phyloP scores from a whole-genome alignment of 2,888 invertebrate genomes.

The Amorpha juglandis region DNA sequence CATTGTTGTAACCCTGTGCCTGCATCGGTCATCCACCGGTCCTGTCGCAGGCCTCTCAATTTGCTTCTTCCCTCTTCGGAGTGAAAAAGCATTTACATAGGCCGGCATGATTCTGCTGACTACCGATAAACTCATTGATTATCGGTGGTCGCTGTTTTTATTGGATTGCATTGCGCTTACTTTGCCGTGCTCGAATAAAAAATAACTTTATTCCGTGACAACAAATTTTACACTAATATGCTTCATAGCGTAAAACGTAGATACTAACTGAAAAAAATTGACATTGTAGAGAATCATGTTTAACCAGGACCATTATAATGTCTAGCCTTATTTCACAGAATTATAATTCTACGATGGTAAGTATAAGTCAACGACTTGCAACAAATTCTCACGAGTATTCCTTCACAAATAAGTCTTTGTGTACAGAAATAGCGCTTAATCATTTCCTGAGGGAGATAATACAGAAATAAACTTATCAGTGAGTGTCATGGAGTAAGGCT shows the following conservation, averaged over 20 bases:
- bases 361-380: not conserved
- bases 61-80: no score
- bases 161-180: no score
- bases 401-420: not conserved
- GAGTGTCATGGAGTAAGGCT: not conserved
- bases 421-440: slow-evolving; percentile 1
- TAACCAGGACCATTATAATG: not conserved
- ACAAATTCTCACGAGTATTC: not conserved
- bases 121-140: no score
- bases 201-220: no score
- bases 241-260: not conserved
- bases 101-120: no score
- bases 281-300: not conserved
- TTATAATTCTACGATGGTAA: not conserved
- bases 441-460: slow-evolving; percentile 12
- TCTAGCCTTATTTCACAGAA: not conserved
- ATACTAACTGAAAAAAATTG: no score
- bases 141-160: no score
- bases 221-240: not conserved
- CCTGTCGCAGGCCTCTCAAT: no score
- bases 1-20: no score
- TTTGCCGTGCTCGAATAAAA: no score
- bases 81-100: no score
- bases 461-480: slow-evolving; percentile 17
- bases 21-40: no score